A percentile compares a stretch with the other conserved stretches of the same genome.
Evolutionary conservation across 2,797 vertebrate species (phyloP).

Genomic region (Furcifer pardalis): DNA sequence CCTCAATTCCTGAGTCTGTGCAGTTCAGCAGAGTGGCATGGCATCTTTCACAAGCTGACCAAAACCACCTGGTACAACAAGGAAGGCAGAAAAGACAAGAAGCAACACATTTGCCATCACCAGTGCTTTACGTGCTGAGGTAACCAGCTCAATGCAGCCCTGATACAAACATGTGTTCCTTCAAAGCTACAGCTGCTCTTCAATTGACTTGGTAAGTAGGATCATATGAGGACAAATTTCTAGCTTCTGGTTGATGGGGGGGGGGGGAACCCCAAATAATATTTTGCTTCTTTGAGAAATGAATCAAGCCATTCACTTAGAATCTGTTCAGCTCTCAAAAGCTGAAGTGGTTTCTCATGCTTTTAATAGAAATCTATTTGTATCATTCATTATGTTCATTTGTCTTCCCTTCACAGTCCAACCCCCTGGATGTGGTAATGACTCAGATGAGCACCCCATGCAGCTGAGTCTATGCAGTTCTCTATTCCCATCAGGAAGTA

Average conservation of each 20-base stretch:
- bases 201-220: neutral
- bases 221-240: neutral
- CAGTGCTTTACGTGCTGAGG: too few relatives aligned
- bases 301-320: neutral
- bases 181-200: too few relatives aligned
- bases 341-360: constrained; percentile 35
- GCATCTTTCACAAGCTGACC: too few relatives aligned
- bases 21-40: too few relatives aligned
- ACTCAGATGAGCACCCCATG: neutral
- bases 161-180: too few relatives aligned
- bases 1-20: too few relatives aligned
- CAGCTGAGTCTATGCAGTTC: neutral
- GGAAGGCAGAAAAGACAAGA: too few relatives aligned
- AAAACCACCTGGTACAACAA: too few relatives aligned
- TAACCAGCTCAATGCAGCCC: too few relatives aligned
- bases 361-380: constrained; percentile 6
- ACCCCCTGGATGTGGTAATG: neutral
- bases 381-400: constrained; percentile 14
- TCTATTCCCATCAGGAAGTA: neutral
- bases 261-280: too few relatives aligned
- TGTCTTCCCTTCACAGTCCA: constrained; percentile 21
- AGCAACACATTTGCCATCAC: too few relatives aligned
- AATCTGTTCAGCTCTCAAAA: constrained; percentile 31
- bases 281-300: constrained; percentile 30
- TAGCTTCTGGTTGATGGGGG: neutral